Evolutionary conservation across 2,888 invertebrate species (phyloP).

Genomic region (Pseudanteris insignis): DNA sequence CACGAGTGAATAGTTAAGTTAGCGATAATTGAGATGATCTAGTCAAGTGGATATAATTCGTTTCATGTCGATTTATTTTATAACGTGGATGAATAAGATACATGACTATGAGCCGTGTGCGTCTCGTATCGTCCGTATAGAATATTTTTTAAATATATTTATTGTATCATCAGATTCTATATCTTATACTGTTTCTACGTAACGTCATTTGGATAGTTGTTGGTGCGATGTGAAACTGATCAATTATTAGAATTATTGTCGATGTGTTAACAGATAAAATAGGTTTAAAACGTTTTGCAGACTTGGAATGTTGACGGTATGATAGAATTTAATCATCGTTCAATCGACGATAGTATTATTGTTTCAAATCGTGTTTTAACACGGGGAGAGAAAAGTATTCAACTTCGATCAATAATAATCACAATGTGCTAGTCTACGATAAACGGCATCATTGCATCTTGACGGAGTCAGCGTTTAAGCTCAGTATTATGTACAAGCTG

Average conservation of each 20-base stretch:
- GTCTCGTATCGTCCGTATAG: slow-evolving; percentile 40
- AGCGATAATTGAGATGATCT: slow-evolving; percentile 59
- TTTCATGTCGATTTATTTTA: slow-evolving; percentile 23
- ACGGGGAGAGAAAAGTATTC: too few relatives aligned
- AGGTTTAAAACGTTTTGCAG: slow-evolving; percentile 33
- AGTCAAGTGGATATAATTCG: slow-evolving; percentile 58
- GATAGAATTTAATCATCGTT: slow-evolving; percentile 18
- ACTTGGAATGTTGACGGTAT: slow-evolving; percentile 32
- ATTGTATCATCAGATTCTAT: slow-evolving; percentile 43
- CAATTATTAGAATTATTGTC: slow-evolving; percentile 39
- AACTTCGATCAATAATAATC: too few relatives aligned
- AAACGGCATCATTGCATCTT: too few relatives aligned
- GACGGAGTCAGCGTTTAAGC: too few relatives aligned
- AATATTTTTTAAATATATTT: slow-evolving; percentile 46
- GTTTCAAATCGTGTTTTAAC: slow-evolving; percentile 12
- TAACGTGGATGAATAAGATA: slow-evolving; percentile 26
- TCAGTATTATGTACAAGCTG: too few relatives aligned
- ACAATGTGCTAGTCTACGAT: too few relatives aligned
- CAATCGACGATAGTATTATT: background rate
- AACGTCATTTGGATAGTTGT: slow-evolving; percentile 37
- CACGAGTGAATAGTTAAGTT: slow-evolving; percentile 55
- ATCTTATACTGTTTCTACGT: slow-evolving; percentile 47
- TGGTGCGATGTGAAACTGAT: slow-evolving; percentile 36
- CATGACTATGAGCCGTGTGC: slow-evolving; percentile 31
- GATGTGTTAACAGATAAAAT: slow-evolving; percentile 31